Conservation (phyloP, 2,113 vertebrate species). For the Dromaius novaehollandiae region DNA sequence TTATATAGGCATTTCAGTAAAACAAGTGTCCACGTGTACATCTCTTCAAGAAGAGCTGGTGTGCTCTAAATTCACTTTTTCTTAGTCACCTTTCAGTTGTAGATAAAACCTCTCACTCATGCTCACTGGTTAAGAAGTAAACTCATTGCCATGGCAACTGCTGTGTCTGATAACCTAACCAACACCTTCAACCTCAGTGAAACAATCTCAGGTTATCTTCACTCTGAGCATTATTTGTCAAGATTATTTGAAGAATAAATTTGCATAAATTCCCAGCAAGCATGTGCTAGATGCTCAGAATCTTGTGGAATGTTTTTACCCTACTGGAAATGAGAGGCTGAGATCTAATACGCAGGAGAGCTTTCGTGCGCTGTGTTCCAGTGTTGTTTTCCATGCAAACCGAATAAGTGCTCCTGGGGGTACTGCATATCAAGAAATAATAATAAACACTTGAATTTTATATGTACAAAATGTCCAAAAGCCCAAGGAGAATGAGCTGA, state of each 20-base stretch:
- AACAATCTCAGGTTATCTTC: conserved; percentile 33
- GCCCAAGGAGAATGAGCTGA: neutral
- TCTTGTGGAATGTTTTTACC: neutral
- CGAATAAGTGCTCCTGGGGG: neutral
- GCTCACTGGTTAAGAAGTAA: conserved; percentile 25
- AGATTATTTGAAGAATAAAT: conserved; percentile 39
- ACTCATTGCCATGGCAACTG: conserved; percentile 57
- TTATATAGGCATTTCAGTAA: conserved; percentile 4
- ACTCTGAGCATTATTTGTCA: conserved; percentile 29
- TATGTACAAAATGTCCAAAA: neutral
- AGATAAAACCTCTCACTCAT: conserved; percentile 27
- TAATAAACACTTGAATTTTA: neutral
- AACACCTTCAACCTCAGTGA: conserved; percentile 42
- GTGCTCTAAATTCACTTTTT: conserved; percentile 28
- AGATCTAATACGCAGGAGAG: neutral
- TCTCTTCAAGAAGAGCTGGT: conserved; percentile 38
- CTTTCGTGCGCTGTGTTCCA: neutral
- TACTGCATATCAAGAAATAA: neutral
- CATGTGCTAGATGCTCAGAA: neutral
- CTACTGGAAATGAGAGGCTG: neutral
- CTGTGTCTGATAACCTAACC: conserved; percentile 55
- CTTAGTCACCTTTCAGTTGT: conserved; percentile 39
- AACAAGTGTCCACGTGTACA: neutral
- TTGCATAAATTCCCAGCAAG: conserved; percentile 20
- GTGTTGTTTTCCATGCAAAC: neutral